A percentile compares a stretch with the other conserved stretches of the same genome.
phyloP scores from a whole-genome alignment of 2,113 vertebrate genomes.

The Columba livia region DNA sequence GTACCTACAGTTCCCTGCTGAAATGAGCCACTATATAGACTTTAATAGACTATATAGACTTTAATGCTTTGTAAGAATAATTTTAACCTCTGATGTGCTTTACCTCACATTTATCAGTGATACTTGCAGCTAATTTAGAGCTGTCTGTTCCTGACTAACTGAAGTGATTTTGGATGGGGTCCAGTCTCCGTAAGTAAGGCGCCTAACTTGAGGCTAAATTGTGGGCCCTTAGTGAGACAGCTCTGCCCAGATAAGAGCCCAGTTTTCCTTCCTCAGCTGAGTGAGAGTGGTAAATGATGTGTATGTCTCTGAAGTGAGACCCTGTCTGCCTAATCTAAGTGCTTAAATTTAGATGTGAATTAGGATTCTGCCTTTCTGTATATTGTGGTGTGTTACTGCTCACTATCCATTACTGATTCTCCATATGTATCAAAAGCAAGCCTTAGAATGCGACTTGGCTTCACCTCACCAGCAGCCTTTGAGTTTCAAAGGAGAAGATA shows the following conservation, averaged over 20 bases:
- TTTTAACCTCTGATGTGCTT: neutral
- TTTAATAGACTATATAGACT: neutral
- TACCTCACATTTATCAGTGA: neutral
- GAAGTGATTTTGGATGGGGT: neutral
- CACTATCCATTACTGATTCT: neutral
- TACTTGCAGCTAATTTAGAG: neutral
- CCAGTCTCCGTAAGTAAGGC: neutral
- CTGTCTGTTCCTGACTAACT: neutral
- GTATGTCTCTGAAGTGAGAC: neutral
- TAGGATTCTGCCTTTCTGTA: neutral
- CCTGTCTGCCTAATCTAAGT: rapidly evolving
- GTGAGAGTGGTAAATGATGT: neutral
- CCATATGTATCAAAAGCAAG: neutral
- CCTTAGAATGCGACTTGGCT: neutral
- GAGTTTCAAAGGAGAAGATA: neutral
- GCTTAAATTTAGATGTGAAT: neutral
- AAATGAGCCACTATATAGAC: neutral
- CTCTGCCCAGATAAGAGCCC: neutral
- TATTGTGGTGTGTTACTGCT: neutral
- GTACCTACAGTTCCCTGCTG: neutral
- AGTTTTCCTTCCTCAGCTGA: neutral
- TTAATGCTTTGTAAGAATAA: neutral
- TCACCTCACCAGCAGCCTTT: neutral
- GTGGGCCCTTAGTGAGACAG: neutral
- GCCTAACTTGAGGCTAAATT: neutral